A percentile compares a stretch with the other conserved stretches of the same genome.
Conservation (phyloP, 2,797 vertebrate species). For the Mus minutoides region DNA sequence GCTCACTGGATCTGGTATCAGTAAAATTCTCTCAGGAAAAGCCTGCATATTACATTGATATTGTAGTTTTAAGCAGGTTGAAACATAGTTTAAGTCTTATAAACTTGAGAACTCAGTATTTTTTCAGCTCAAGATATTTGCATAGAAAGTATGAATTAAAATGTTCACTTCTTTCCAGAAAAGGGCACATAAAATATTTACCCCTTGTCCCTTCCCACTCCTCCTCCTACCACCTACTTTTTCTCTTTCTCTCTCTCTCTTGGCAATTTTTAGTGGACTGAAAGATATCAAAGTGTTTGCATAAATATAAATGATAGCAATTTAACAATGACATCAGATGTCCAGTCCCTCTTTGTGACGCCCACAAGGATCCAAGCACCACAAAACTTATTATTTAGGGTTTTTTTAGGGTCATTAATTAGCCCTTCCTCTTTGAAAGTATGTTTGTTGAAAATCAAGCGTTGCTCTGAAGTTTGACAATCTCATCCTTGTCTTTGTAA, state of each 20-base stretch:
- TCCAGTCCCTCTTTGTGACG: background rate
- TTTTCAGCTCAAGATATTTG: background rate
- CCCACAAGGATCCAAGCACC: background rate
- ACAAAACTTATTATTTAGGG: background rate
- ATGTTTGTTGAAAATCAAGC: background rate
- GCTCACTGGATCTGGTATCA: background rate
- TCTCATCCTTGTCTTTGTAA: background rate
- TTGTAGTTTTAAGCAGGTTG: background rate
- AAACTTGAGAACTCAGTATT: background rate
- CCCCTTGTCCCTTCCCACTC: no score
- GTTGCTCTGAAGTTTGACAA: background rate
- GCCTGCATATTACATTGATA: background rate
- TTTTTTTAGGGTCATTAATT: background rate
- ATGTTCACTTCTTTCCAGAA: background rate
- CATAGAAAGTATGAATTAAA: background rate
- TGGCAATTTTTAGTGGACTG: no score
- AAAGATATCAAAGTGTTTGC: background rate
- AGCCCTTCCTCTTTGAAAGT: background rate
- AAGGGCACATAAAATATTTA: background rate
- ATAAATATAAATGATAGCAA: background rate
- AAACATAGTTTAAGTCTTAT: background rate
- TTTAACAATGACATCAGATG: background rate
- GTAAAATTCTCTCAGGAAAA: conserved; percentile 16
- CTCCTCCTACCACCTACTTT: no score
- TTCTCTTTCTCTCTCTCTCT: no score